Percentiles rank a stretch among this genome's conserved stretches.
Evolutionary conservation across 2,113 vertebrate species (phyloP).

Genomic region (Pundamilia nyererei): DNA sequence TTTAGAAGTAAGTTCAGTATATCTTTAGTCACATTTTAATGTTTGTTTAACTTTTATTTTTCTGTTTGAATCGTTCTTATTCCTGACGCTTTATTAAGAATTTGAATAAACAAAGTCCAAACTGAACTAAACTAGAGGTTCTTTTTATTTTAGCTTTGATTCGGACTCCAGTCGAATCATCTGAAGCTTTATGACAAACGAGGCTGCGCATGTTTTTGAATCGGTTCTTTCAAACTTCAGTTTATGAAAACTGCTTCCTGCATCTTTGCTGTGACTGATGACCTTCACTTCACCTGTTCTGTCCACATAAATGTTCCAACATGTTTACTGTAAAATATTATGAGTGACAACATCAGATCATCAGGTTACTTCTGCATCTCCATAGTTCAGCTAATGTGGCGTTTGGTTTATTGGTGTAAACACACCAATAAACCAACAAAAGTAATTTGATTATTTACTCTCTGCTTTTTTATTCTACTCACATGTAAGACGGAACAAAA

Average conservation of each 20-base stretch:
- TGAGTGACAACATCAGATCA: neutral
- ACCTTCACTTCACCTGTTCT: neutral
- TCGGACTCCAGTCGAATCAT: neutral
- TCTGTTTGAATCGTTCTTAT: neutral
- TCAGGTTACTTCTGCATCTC: neutral
- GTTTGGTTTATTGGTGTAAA: neutral
- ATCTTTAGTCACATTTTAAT: rapidly evolving
- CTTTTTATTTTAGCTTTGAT: neutral
- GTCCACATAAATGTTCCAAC: neutral
- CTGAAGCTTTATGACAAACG: neutral
- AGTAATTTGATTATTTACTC: rapidly evolving
- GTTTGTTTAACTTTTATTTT: neutral
- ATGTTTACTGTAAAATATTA: neutral
- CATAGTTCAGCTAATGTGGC: neutral
- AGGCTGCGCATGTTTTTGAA: rapidly evolving
- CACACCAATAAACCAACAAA: neutral
- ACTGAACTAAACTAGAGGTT: rapidly evolving
- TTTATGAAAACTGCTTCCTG: neutral
- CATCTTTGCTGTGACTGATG: rapidly evolving
- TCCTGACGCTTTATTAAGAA: rapidly evolving
- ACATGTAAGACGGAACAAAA: rapidly evolving
- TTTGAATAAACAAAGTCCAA: rapidly evolving
- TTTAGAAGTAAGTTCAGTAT: neutral
- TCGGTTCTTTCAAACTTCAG: neutral
- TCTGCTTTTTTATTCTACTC: rapidly evolving